Evolutionary conservation across 1,140 invertebrate species (phyloP).

Genomic region (Oryctes rhinoceros): DNA sequence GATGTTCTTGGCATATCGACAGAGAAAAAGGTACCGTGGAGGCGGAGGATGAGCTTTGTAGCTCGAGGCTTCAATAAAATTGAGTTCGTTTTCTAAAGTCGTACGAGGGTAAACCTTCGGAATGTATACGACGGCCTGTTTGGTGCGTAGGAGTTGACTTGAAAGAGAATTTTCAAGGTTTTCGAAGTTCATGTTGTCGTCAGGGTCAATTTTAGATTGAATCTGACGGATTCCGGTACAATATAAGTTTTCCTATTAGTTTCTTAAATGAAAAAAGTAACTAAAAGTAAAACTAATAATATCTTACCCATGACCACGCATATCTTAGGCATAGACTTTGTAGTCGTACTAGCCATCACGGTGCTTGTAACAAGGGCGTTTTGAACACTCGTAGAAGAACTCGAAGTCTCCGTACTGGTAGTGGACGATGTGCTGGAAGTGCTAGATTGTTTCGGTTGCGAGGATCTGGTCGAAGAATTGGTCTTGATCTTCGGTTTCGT

Average conservation of each 20-base stretch:
- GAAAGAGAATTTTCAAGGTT: neutral
- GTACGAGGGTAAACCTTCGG: too few relatives aligned
- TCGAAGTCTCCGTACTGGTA: conserved; percentile 21
- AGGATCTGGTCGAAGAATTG: neutral
- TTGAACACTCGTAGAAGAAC: neutral
- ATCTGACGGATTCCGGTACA: too few relatives aligned
- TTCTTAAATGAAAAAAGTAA: too few relatives aligned
- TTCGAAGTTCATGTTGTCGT: neutral
- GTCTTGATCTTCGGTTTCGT: neutral
- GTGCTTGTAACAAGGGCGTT: conserved; percentile 37
- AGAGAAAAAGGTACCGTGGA: neutral
- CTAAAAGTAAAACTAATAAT: neutral
- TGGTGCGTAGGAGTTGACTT: neutral
- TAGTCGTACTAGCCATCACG: conserved; percentile 17
- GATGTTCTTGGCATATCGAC: neutral
- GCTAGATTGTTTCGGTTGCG: neutral
- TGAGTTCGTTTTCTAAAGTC: neutral
- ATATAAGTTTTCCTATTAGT: too few relatives aligned
- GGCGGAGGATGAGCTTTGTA: neutral
- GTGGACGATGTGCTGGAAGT: conserved; percentile 7
- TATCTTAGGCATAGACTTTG: conserved; percentile 45
- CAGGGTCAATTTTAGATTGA: too few relatives aligned
- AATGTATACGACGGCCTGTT: too few relatives aligned
- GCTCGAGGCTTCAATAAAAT: neutral
- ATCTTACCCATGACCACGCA: conserved; percentile 54